phyloP scores from a whole-genome alignment of 2,888 invertebrate genomes.

The Sipunculus nudus region DNA sequence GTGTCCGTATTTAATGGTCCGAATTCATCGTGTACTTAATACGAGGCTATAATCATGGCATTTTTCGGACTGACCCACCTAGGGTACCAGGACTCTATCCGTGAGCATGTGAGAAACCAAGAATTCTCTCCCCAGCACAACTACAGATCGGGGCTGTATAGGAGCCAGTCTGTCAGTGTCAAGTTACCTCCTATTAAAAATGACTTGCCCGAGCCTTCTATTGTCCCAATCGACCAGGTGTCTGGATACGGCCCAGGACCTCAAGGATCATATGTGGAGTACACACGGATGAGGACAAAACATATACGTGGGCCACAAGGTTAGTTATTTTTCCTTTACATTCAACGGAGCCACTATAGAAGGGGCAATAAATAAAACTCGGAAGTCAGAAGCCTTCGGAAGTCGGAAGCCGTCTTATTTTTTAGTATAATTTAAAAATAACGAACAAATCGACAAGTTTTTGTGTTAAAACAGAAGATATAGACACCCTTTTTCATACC shows the following conservation, averaged over 20 bases:
- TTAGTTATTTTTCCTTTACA: constrained; percentile 20
- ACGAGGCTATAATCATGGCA: constrained; percentile 59
- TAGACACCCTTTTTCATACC: too few species aligned
- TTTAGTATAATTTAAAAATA: too few species aligned
- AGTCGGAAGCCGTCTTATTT: too few species aligned
- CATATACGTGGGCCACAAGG: constrained; percentile 58
- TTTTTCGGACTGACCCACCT: constrained; percentile 62
- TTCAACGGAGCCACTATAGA: too few species aligned
- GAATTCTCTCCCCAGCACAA: constrained; percentile 42
- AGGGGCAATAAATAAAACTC: too few species aligned
- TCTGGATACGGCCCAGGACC: constrained; percentile 58
- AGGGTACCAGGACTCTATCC: constrained; percentile 62
- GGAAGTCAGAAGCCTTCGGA: too few species aligned
- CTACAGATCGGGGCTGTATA: constrained; percentile 36
- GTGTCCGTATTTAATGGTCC: too few species aligned
- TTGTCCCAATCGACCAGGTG: constrained; percentile 55
- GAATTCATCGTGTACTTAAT: too few species aligned
- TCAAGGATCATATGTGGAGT: constrained; percentile 56
- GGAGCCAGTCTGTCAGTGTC: constrained; percentile 19
- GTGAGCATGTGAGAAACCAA: constrained; percentile 50
- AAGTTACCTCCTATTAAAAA: constrained; percentile 52
- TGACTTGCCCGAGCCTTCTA: constrained; percentile 43
- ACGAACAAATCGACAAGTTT: too few species aligned
- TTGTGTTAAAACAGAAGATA: too few species aligned
- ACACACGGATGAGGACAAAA: constrained; percentile 55